Evolutionary conservation across 2,113 vertebrate genomes (phyloP), one percentile per base, ranked within the genome.

Genomic region (Petaurus breviceps): DNA sequence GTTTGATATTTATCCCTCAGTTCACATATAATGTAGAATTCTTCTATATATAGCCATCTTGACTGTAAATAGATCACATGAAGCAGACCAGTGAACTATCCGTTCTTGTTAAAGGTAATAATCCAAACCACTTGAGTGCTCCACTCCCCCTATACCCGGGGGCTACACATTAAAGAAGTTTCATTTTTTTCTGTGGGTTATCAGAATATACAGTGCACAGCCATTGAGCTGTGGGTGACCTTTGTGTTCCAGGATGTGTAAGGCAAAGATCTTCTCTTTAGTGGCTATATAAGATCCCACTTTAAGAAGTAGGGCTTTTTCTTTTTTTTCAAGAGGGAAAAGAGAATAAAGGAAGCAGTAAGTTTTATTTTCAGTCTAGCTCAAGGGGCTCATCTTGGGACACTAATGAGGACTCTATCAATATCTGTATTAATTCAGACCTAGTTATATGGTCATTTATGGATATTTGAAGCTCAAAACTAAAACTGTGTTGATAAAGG

Each of bases 41-140:
- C 96, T 96, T 96, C 96, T 96, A 96, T 97, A 95, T 97, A 94
- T 96, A 97, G 57, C 92, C 24, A 91, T 94, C 68, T 96, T 54
- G 51, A 92, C 90, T 95, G 57, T 97, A 97, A 94, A 94, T 92
- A 96, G 96, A 92, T 96, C 90, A 50, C 51, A 68, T 92, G 96
- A 95, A 95, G 92, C 90, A 77, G 96, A 92, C 84, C 43, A 50
- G 52, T 93, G 51, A 54, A 89, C 51, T 95, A 92, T 94, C 95
- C 47, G 0, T 92, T 97, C 94, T 96, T 93, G 92, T 96, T 97
- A 94, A 94, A 46, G 84, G 61, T 95, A 89, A 94, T 95, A 51
- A 77, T 96, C 52, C 51, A 93, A 97, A 92, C 91, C 51, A 52
- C 92, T 93, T 94, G 95, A 95, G 47, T 43, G 31, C 50, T 94